Evolutionary conservation across 2,113 vertebrate genomes (phyloP), one percentile per base, ranked within the genome.

Genomic region (Phylloscopus trochiloides): DNA sequence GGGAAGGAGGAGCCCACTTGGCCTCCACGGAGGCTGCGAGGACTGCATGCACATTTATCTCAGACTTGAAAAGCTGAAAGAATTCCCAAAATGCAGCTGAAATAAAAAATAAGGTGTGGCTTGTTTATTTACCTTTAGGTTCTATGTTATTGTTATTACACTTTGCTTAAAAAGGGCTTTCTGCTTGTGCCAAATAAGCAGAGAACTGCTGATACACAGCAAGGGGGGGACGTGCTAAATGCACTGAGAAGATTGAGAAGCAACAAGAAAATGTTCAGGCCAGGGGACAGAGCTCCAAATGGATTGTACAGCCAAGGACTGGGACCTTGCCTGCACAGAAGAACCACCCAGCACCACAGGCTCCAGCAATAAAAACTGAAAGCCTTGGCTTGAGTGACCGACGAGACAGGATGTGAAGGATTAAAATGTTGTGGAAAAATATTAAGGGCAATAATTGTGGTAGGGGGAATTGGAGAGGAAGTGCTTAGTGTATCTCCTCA

Each of bases 381-480:
- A 65, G 22, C 32, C 58, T 70, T 77, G 82, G 78, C 88, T 43
- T 12, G 19, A 86, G 58, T 34, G 82, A 90, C 55, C 1, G 0
- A 38, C 17, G 7, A 94, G 71, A 57, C 67, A 83, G 71, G 92
- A 96, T 63, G 55, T 4, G 62, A 90, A 80, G 67, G 67, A 92
- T 72, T 86, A 85, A 85, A 88, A 73, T 1, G 9, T 4, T 58
- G 86, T 1, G 24, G 79, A 68, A 79, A 86, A 86, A 76, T 89
- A 73, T 25, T 17, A 68, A 82, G 66, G 61, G 21, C 5, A 13
- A 18, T 83, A 93, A 93, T 17, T 54, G 62, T 22, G 58, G 62
- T 28, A 45, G 32, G 77, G 81, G 71, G 70, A 93, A 87, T 36
- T 54, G 85, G 71, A 93, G 55, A 92, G 93, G 94, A 97, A 96